Base-by-base conservation (phyloP, 2,888 invertebrate genomes). In the Tetropium fuscum region DNA sequence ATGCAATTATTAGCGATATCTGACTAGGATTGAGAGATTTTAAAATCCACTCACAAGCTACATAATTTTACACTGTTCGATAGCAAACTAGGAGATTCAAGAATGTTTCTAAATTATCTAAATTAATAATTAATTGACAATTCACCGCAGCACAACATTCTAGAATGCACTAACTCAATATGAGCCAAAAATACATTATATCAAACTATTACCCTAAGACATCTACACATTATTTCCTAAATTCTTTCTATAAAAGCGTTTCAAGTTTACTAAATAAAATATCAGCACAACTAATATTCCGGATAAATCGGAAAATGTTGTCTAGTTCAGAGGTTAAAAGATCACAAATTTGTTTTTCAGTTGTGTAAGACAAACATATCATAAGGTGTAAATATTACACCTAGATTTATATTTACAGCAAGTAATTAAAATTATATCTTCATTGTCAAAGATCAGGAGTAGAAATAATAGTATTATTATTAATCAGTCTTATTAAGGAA, bases 401-500 rank as follows among this genome's bases (percentile, higher is more conserved):
- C 58, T 66, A 60, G 13, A 53, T 41, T 63, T 34, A 49, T 62
- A 63, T 65, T 55, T 62, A 66, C 63, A 61, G 19, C 47, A 38
- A 11, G 45, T 40, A 53, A 63, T 59, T 65, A 65, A 58, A 48
- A 56, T 55, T 45, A 63, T 55, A 63, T 56, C 65, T 63, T 63
- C 57, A 54, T 58, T 44, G 56, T 54, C 56, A 53, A 49, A 56
- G 44, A 58, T 49, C 43, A 43, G 53, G 62, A 66, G 60, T 64
- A 57, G 63, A 38, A 62, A 64, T 60, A 55, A 61, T 63, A 58
- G 44, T 63, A 58, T 48, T 58, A 49, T 36, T 41, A 63, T 10
- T 44, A 75, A 75, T 79, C 79, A 79, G 79, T 79, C 79, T 79
- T 76, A 77, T 79, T 70, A 74, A 77, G 76, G 76, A 75, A 75